Evolutionary conservation across 2,113 vertebrate genomes (phyloP).

Genomic region (Aspidoscelis tigris): DNA sequence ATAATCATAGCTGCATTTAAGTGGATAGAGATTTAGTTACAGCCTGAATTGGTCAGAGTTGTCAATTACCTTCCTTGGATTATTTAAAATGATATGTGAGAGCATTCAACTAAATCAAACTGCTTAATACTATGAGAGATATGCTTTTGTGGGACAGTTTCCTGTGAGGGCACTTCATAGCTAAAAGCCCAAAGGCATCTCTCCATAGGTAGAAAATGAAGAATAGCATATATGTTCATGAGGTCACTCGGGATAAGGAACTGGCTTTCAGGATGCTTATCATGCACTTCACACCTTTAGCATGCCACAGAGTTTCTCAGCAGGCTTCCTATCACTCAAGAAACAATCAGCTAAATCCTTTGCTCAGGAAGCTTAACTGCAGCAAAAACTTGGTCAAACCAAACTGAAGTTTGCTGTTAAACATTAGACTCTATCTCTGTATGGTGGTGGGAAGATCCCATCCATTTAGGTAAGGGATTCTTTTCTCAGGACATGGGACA

Average conservation of each 20-base stretch:
- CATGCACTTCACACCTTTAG: constrained; percentile 26
- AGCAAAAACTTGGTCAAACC: neutral
- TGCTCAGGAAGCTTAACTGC: neutral
- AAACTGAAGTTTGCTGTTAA: neutral
- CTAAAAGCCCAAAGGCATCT: neutral
- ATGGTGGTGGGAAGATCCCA: neutral
- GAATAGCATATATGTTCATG: constrained; percentile 11
- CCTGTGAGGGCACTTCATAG: rapidly evolving
- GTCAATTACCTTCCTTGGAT: constrained; percentile 57
- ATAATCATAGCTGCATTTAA: constrained; percentile 70
- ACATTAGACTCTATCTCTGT: neutral
- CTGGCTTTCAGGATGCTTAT: constrained; percentile 25
- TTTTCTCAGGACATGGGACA: neutral
- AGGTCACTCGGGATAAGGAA: constrained; percentile 34
- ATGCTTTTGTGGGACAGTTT: neutral
- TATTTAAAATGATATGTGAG: constrained; percentile 41
- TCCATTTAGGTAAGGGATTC: neutral
- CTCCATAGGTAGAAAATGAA: constrained; percentile 22
- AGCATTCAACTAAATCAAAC: constrained; percentile 31
- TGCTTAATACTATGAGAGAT: constrained; percentile 32
- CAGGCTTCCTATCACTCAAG: constrained; percentile 4
- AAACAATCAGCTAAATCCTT: neutral
- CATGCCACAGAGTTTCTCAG: constrained; percentile 28
- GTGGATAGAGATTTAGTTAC: constrained; percentile 61
- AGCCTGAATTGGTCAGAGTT: constrained; percentile 52